phyloP scores from a whole-genome alignment of 2,888 invertebrate genomes.

The Strigamia transsilvanica region DNA sequence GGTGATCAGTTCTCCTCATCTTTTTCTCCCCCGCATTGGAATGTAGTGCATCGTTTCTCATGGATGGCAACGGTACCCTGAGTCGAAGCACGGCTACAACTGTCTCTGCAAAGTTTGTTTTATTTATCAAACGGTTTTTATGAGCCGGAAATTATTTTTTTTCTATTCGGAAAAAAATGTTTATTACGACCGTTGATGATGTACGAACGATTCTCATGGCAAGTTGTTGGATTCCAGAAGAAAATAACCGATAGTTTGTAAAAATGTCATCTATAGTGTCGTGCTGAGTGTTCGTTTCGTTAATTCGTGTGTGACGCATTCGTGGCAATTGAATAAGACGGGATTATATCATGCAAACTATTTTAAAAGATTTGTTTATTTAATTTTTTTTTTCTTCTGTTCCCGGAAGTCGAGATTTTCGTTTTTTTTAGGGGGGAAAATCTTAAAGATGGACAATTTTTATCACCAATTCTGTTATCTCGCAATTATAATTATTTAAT shows the following conservation, averaged over 20 bases:
- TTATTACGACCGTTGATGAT: neutral
- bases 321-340: neutral
- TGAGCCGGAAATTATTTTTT: neutral
- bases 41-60: conserved; percentile 26
- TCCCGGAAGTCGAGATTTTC: neutral
- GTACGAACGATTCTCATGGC: neutral
- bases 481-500: no score
- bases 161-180: neutral
- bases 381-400: neutral
- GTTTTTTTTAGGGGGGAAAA: neutral
- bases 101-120: neutral
- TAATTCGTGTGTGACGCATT: neutral
- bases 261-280: neutral
- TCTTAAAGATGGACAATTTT: neutral
- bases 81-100: neutral
- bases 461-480: no score
- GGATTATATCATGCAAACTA: no score
- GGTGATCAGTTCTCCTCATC: conserved; percentile 5
- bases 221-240: neutral
- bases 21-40: conserved; percentile 26
- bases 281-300: neutral
- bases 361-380: no score
- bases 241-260: neutral
- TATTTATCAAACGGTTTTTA: neutral
- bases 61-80: neutral